phyloP scores from a whole-genome alignment of 2,888 invertebrate genomes.

The Microdon myrmicae region DNA sequence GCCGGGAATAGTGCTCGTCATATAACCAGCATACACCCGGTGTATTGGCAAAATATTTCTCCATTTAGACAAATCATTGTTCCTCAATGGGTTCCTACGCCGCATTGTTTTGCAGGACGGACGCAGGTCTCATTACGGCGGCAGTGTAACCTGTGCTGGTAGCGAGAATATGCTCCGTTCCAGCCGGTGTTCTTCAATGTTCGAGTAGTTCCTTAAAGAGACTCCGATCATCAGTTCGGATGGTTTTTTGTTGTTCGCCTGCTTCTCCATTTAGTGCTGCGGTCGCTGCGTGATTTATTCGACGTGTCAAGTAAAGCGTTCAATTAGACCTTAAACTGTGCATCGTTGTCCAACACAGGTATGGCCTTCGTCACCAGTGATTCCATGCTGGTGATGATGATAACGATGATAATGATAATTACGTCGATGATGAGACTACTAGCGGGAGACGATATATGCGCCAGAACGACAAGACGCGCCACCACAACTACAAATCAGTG shows the following conservation, averaged over 20 bases:
- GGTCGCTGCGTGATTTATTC: constrained; percentile 64
- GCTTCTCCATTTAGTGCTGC: neutral
- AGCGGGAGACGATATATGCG: no score
- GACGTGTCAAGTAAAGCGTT: constrained; percentile 67
- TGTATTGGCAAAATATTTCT: constrained; percentile 36
- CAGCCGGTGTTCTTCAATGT: constrained; percentile 2
- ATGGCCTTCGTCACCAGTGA: constrained; percentile 24
- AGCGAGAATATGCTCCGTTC: constrained; percentile 8
- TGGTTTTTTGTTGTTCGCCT: neutral
- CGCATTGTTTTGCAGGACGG: constrained; percentile 46
- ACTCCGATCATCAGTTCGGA: neutral
- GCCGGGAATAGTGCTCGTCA: constrained; percentile 7
- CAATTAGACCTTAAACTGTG: constrained; percentile 67
- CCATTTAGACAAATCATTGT: constrained; percentile 52
- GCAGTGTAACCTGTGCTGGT: constrained; percentile 15
- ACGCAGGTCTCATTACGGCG: constrained; percentile 48
- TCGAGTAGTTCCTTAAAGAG: constrained; percentile 26
- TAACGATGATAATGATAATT: constrained; percentile 6
- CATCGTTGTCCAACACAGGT: constrained; percentile 48
- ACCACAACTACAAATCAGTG: constrained; percentile 38
- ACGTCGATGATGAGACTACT: constrained; percentile 2
- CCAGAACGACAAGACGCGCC: constrained; percentile 7
- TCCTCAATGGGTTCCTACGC: constrained; percentile 25
- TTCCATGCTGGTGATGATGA: constrained; percentile 23
- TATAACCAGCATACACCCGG: neutral